Percentiles rank a stretch among this genome's conserved stretches.
phyloP scores from a whole-genome alignment of 2,113 vertebrate genomes.

The Pyxicephalus adspersus region DNA sequence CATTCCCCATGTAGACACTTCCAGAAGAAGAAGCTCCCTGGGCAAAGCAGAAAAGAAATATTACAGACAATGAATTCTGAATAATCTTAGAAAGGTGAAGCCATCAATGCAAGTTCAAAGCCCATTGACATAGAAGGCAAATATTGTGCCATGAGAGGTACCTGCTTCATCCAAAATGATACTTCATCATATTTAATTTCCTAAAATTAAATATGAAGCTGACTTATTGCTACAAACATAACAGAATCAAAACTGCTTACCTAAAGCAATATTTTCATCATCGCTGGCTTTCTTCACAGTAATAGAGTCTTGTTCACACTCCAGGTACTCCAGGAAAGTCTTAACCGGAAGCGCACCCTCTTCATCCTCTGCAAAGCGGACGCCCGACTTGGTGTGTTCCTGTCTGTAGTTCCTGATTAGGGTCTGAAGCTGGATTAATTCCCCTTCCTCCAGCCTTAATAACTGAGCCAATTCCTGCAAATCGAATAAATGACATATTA shows the following conservation, averaged over 20 bases:
- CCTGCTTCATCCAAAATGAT: background rate
- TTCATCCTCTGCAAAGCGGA: conserved; percentile 79
- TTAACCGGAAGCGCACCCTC: conserved; percentile 72
- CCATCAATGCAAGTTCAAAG: too few relatives aligned
- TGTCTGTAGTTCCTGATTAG: conserved; percentile 82
- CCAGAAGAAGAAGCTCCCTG: conserved; percentile 95
- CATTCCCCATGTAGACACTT: conserved; percentile 86
- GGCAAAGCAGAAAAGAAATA: conserved; percentile 28
- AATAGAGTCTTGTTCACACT: conserved; percentile 79
- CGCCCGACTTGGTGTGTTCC: conserved; percentile 71
- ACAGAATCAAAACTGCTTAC: conserved; percentile 62
- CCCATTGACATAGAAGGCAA: too few relatives aligned
- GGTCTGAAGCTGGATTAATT: conserved; percentile 75
- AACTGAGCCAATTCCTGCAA: conserved; percentile 72
- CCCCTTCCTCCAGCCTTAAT: conserved; percentile 77
- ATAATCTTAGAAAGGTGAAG: background rate
- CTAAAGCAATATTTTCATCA: conserved; percentile 72
- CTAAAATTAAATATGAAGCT: too few relatives aligned
- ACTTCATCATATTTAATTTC: too few relatives aligned
- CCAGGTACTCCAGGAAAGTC: conserved; percentile 86
- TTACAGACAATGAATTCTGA: background rate
- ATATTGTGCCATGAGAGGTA: too few relatives aligned
- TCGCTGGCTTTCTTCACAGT: conserved; percentile 74
- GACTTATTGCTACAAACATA: too few relatives aligned
- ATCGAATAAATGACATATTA: conserved; percentile 3